Evolutionary conservation across 2,113 vertebrate species (phyloP).

Genomic region (Ageneiosus marmoratus): DNA sequence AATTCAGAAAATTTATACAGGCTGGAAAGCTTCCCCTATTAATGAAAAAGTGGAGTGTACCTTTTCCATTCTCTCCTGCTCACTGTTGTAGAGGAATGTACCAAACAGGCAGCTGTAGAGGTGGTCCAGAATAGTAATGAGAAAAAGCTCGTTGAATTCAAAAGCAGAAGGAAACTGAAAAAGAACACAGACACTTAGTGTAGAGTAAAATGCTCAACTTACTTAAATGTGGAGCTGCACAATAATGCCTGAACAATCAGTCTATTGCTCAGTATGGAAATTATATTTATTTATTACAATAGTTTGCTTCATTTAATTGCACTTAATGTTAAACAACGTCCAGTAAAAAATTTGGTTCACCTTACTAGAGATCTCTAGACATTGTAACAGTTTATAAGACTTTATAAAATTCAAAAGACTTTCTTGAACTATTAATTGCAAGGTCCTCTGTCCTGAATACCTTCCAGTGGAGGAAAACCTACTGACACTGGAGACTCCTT

Average conservation of each 20-base stretch:
- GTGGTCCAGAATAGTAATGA: constrained; percentile 93
- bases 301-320: background rate
- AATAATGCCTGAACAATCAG: background rate
- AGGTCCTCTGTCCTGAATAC: background rate
- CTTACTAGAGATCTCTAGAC: too few relatives aligned
- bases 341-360: too few relatives aligned
- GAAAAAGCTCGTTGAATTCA: constrained; percentile 94
- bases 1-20: background rate
- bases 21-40: background rate
- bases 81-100: constrained; percentile 92
- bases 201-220: background rate
- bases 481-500: background rate
- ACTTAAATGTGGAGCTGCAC: background rate
- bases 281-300: too few relatives aligned
- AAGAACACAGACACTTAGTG: constrained; percentile 31
- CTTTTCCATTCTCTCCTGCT: constrained; percentile 84
- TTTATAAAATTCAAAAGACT: too few relatives aligned
- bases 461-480: background rate
- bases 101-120: constrained; percentile 97
- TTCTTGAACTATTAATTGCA: too few relatives aligned
- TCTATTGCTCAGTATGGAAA: background rate
- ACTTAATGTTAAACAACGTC: background rate
- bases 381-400: too few relatives aligned
- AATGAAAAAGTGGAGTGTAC: constrained; percentile 60
- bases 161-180: constrained; percentile 92